A percentile compares a stretch with the other conserved stretches of the same genome.
phyloP scores from a whole-genome alignment of 2,113 vertebrate genomes.

The Morone chrysops region DNA sequence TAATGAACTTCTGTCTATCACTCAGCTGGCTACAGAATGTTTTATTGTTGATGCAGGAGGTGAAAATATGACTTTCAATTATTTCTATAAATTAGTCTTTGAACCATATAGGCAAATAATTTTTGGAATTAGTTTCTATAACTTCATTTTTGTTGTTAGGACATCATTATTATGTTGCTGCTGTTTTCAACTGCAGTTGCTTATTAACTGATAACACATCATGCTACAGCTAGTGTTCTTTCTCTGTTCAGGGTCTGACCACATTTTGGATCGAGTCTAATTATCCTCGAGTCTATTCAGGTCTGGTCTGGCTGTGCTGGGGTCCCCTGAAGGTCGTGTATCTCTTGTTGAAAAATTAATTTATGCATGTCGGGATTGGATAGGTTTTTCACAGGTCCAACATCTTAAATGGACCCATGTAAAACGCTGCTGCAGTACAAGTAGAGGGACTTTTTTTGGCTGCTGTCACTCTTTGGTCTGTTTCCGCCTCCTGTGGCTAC shows the following conservation, averaged over 20 bases:
- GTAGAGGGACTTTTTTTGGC: not conserved
- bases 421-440: too few species aligned
- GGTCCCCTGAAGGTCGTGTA: not conserved
- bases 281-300: not conserved
- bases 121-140: not conserved
- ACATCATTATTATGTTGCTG: not conserved
- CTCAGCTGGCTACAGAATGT: not conserved
- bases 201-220: not conserved
- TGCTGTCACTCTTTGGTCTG: not conserved
- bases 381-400: not conserved
- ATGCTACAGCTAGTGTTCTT: not conserved
- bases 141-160: not conserved
- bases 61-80: not conserved
- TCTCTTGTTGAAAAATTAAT: not conserved
- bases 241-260: not conserved
- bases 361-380: not conserved
- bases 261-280: not conserved
- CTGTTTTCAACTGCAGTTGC: not conserved
- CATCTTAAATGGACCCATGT: not conserved
- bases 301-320: not conserved
- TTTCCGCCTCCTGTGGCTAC: not conserved
- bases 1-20: not conserved
- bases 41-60: not conserved
- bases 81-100: not conserved
- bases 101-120: not conserved